Conservation (phyloP, 2,797 vertebrate genomes). For the Mormyrops boulengeri region DNA sequence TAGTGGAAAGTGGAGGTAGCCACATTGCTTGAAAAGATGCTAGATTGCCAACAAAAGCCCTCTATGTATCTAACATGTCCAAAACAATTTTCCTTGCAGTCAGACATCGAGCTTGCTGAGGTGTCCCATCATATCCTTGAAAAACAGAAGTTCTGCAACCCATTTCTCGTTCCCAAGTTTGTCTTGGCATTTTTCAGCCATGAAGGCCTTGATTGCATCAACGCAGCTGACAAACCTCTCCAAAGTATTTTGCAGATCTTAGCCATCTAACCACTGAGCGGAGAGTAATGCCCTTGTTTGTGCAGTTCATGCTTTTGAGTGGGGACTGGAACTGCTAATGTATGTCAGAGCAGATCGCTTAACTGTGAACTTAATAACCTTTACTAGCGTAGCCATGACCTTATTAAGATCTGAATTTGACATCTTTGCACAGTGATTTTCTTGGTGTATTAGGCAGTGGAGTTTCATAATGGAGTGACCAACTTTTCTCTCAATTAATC, state of each 20-base stretch:
- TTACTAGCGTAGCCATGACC: constrained; percentile 21
- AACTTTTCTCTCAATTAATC: not conserved
- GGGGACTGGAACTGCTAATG: not conserved
- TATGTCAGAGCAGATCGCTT: constrained; percentile 19
- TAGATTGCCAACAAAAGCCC: not conserved
- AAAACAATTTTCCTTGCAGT: constrained; percentile 25
- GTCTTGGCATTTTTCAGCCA: constrained; percentile 17
- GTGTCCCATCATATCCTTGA: constrained; percentile 16
- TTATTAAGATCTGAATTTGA: constrained; percentile 29
- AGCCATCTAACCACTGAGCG: constrained; percentile 13
- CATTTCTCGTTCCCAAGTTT: constrained; percentile 20
- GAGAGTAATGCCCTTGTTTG: constrained; percentile 18
- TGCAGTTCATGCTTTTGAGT: not conserved
- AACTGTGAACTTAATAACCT: constrained; percentile 19
- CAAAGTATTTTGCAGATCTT: constrained; percentile 14
- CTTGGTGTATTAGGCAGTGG: constrained; percentile 23
- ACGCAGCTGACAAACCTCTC: constrained; percentile 26
- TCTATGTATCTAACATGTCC: constrained; percentile 7
- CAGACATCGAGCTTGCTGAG: constrained; percentile 7
- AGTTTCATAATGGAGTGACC: not conserved
- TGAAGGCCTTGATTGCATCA: constrained; percentile 15
- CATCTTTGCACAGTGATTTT: constrained; percentile 31
- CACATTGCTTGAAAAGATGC: not conserved
- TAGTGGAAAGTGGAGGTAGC: not conserved
- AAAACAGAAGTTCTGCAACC: constrained; percentile 24